Conservation (phyloP, 2,888 invertebrate species). For the Calliphora vomitoria region DNA sequence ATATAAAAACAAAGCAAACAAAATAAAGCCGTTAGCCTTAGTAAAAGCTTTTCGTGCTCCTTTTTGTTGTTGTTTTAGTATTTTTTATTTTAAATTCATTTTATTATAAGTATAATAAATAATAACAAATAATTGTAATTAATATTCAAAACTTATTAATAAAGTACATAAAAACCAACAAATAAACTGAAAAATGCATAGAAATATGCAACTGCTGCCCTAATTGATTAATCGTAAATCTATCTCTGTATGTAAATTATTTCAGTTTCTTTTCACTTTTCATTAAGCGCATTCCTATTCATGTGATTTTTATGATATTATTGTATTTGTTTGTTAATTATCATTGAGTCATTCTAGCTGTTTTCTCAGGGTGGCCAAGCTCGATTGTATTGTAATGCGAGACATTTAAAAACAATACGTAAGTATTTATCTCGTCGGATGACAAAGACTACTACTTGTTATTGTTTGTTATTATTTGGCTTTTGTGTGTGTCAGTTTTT, state of each 20-base stretch:
- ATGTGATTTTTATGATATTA: constrained; percentile 36
- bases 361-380: constrained; percentile 10
- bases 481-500: not conserved
- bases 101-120: constrained; percentile 64
- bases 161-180: constrained; percentile 37
- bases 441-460: not conserved
- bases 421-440: constrained; percentile 6
- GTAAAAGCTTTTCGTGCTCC: constrained; percentile 60
- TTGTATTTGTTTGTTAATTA: constrained; percentile 20
- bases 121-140: constrained; percentile 62
- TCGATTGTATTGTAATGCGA: not conserved
- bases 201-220: not conserved
- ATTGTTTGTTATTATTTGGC: constrained; percentile 1
- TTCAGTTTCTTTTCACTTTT: constrained; percentile 16
- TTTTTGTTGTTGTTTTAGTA: constrained; percentile 24
- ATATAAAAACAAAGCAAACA: constrained; percentile 38
- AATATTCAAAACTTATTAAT: constrained; percentile 65
- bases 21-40: constrained; percentile 63
- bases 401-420: not conserved
- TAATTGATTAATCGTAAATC: not conserved
- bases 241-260: not conserved
- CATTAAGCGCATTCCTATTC: constrained; percentile 6
- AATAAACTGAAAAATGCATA: not conserved
- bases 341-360: constrained; percentile 27
- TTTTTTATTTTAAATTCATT: constrained; percentile 47